Base-by-base conservation (phyloP, 2,797 vertebrate species). In the Enteromius trimaculatus region DNA sequence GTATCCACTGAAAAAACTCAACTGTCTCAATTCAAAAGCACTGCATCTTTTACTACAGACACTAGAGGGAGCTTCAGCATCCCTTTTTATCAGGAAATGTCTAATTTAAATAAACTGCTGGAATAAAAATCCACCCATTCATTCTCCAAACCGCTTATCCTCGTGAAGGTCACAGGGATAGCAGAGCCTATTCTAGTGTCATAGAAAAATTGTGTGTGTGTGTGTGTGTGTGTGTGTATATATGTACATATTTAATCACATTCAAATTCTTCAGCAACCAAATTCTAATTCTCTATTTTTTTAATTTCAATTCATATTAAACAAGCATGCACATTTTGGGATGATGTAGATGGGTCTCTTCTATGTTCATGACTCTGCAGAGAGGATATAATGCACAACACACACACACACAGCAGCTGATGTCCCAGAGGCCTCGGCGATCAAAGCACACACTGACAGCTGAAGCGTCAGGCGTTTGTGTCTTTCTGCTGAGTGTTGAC, bases 51-150 rank as follows among this genome's bases (percentile, higher is more conserved):
- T 79, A 70, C n/a, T 79, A n/a, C 49, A 83, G 86, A 89, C 94
- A 93, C 90, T 88, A 93, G 93, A 86, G 90, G 92, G 91, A 88
- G 80, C 88, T 77, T 90, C 74, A 47, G 81, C 58, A 77, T 86
- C 70, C 87, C 87, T 75, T 39, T 77, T 31, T 42, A 75, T 86
- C 21, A 37, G 21, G 58, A 34, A 44, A 51, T 16, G n/a, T 11
- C 26, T 13, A 53, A 10, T 77, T 29, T n/a, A 26, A 71, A 42
- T 16, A 47, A 62, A 29, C 5, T 10, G 17, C 58, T 5, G 19
- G 19, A n/a, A 21, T 21, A 31, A 72, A 53, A 53, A 7, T 3
- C 1, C 9, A 53, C 5, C 71, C 1, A 34, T 10, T 10, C 21
- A 68, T 71, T 49, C 69, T 49, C 17, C 47, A 74, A 51, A 49